These are phyloP conservation scores for Cynopterus sphinx DNA, from an alignment of 2,797 vertebrate species.

Conservation along the genomic window DNA sequence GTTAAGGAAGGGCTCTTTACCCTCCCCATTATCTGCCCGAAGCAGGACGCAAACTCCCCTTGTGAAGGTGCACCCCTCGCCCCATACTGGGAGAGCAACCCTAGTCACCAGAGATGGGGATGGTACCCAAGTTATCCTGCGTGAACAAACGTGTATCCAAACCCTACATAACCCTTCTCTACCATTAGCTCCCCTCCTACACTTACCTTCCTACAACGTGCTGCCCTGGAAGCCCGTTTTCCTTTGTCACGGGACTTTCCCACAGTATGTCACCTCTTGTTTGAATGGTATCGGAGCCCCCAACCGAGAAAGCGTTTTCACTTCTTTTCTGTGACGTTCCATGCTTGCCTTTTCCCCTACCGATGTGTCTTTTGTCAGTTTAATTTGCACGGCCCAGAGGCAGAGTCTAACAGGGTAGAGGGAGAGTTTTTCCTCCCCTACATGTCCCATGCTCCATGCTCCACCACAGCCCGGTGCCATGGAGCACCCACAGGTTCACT, in stretches of 20 bases:
- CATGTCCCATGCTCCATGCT: accelerated
- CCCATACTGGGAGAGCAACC: neutral
- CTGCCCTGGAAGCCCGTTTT: neutral
- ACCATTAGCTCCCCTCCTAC: neutral
- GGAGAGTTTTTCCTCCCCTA: neutral
- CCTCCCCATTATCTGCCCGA: neutral
- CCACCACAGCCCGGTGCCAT: accelerated
- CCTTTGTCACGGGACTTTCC: neutral
- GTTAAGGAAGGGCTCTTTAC: neutral
- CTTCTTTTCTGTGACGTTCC: neutral
- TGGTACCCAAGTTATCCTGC: neutral
- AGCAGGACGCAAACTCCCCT: neutral
- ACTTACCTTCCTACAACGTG: neutral
- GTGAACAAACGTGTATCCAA: neutral
- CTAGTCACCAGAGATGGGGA: accelerated
- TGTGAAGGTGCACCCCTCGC: neutral
- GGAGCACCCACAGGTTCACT: accelerated
- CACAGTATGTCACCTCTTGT: neutral
- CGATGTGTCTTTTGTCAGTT: neutral
- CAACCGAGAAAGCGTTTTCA: neutral
- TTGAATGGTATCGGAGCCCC: neutral
- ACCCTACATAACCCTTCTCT: neutral
- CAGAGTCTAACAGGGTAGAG: neutral
- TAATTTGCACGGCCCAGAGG: neutral
- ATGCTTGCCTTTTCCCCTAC: neutral